Evolutionary conservation across 30 jellyfish, hydroid and myxozoan species (phyloP).

Genomic region (Hydractinia symbiolongicarpus): DNA sequence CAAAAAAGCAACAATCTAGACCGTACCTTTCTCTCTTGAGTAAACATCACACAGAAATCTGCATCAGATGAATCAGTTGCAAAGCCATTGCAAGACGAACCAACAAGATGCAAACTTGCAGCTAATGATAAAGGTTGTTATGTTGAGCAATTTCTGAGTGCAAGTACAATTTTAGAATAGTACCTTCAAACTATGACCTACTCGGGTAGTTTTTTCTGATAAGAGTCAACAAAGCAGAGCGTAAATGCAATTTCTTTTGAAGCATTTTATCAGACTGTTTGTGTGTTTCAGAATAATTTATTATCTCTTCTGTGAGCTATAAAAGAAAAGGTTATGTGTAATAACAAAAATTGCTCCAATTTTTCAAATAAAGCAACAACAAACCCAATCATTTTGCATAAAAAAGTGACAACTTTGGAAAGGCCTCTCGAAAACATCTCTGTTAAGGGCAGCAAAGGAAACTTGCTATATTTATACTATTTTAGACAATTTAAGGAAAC

Average conservation of each 20-base stretch:
- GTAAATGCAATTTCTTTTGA: conserved; percentile 53
- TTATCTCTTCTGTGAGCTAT: conserved; percentile 62
- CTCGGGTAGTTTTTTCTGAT: conserved; percentile 81
- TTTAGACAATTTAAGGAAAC: neutral
- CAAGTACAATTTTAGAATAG: too few species aligned
- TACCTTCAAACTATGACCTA: neutral
- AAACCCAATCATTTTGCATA: too few species aligned
- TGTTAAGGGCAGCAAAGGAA: too few species aligned
- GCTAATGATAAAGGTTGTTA: conserved; percentile 26
- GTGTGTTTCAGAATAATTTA: conserved; percentile 34
- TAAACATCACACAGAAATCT: conserved; percentile 88
- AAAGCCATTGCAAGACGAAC: conserved; percentile 97
- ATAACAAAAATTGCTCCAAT: too few species aligned
- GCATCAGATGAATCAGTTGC: conserved; percentile 89
- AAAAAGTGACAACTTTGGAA: too few species aligned
- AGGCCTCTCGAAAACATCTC: too few species aligned
- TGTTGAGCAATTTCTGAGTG: too few species aligned
- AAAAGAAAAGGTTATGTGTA: neutral
- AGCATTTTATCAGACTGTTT: conserved; percentile 65
- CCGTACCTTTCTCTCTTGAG: conserved; percentile 69
- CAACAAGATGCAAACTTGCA: conserved; percentile 84
- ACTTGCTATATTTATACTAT: too few species aligned
- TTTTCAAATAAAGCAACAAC: too few species aligned
- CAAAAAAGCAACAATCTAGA: neutral
- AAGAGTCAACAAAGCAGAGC: conserved; percentile 66